These are phyloP conservation scores for Eupithecia inturbata DNA, from an alignment of 2,888 invertebrate species.

Conservation along the genomic window DNA sequence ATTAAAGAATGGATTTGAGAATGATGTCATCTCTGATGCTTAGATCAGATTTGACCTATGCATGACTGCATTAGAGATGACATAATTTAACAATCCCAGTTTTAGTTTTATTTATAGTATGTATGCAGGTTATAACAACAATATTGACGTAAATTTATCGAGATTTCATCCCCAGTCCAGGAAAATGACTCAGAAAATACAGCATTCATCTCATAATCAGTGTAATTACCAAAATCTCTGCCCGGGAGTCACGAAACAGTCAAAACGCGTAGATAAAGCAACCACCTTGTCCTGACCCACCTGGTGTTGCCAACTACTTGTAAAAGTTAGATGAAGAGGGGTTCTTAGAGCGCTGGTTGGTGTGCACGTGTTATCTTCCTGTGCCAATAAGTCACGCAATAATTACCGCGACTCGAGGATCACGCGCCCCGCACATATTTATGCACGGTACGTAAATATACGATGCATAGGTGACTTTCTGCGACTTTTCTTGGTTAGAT, in stretches of 20 bases:
- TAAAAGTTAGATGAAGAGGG: slow-evolving; percentile 30
- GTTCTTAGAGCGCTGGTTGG: slow-evolving; percentile 61
- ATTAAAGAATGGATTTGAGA: not conserved
- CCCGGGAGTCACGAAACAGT: slow-evolving; percentile 81
- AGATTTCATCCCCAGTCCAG: not conserved
- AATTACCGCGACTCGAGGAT: slow-evolving; percentile 76
- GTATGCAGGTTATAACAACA: not conserved
- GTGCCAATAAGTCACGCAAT: slow-evolving; percentile 83
- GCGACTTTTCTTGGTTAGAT: not conserved
- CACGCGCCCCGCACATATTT: slow-evolving; percentile 78
- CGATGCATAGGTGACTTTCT: slow-evolving; percentile 27
- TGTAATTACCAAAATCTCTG: slow-evolving; percentile 80
- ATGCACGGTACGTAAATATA: slow-evolving; percentile 72
- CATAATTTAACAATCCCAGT: not conserved
- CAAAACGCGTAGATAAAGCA: slow-evolving; percentile 74
- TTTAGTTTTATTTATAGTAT: too few species aligned
- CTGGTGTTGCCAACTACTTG: slow-evolving; percentile 35
- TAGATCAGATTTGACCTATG: too few species aligned
- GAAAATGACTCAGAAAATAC: slow-evolving; percentile 27
- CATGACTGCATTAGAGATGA: too few species aligned
- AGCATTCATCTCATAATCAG: slow-evolving; percentile 77
- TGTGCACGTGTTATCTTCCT: slow-evolving; percentile 79
- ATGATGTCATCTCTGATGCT: not conserved
- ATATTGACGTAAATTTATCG: not conserved
- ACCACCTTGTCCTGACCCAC: slow-evolving; percentile 59